Evolutionary conservation across 2,113 vertebrate species (phyloP).

Genomic region (Copsychus sechellarum): DNA sequence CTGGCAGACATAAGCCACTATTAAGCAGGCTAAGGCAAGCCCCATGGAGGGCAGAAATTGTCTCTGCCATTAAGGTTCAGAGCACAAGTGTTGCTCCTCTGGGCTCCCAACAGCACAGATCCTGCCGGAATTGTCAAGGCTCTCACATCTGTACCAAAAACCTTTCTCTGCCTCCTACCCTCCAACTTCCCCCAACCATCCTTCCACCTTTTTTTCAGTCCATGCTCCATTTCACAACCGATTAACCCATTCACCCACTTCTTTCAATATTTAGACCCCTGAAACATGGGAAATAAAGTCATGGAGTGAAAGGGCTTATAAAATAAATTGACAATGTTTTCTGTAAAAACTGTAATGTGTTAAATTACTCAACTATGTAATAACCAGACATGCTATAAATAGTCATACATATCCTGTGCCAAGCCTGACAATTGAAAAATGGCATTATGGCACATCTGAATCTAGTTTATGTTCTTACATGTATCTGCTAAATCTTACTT

Average conservation of each 20-base stretch:
- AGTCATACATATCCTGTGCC: not conserved
- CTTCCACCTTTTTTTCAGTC: not conserved
- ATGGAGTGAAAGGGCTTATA: not conserved
- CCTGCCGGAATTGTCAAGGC: not conserved
- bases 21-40: not conserved
- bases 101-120: not conserved
- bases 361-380: not conserved
- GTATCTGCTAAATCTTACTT: not conserved
- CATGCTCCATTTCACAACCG: not conserved
- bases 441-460: not conserved
- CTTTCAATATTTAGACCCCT: not conserved
- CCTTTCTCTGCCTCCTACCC: not conserved
- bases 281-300: not conserved
- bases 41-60: not conserved
- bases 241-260: not conserved
- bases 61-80: not conserved
- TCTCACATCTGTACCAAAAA: accelerated
- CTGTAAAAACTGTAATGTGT: not conserved
- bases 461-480: not conserved
- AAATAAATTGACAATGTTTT: not conserved
- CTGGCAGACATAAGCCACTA: not conserved
- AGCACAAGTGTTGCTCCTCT: accelerated
- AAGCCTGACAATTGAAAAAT: not conserved
- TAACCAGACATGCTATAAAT: not conserved
- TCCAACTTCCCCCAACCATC: accelerated